Base-by-base conservation (phyloP, 2,113 vertebrate species). In the Lontra canadensis region DNA sequence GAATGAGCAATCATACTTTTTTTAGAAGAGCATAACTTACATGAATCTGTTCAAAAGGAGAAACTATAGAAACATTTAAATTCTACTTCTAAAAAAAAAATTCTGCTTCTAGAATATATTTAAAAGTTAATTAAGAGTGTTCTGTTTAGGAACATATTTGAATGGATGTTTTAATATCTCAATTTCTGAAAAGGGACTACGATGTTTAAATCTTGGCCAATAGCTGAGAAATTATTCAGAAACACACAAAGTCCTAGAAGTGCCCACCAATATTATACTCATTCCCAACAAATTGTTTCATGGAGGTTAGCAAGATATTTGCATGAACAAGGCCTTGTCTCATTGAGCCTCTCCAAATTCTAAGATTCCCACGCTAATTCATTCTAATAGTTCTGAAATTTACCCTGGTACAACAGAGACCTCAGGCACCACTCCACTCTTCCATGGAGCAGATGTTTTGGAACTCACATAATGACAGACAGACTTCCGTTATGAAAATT, bases 401-500 rank as follows among this genome's bases (percentile, higher is more conserved):
- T 97, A 97, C 63, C 82, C 86, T 90, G 73, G 44, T 82, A 89
- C 1, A 0, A 42, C 79, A 73, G 57, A 98, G 90, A 98, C 90
- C 90, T 98, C 96, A 96, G 95, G 93, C 78, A 97, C 91, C 87
- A 92, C 42, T 55, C 4, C 6, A 95, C 76, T 97, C 92, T 96
- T 97, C 81, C 93, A 95, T 95, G 67, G 92, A 97, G 92, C 91
- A 98, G 95, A 98, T 97, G 97, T 97, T 98, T 94, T 89, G 87
- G 59, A 95, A 98, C 97, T 98, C 98, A 97, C 94, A 96, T 95
- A 97, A 97, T 97, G 81, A 97, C 95, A 96, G 95, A 96, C 92
- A 98, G 95, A 96, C 91, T 96, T 96, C 92, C 81, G 91, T 98
- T 93, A 94, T 81, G 85, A 98, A 97, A 96, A 65, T 97, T 98